Evolutionary conservation across 1,140 invertebrate genomes (phyloP), one percentile per base, ranked within the genome.

Genomic region (Euura lappo): DNA sequence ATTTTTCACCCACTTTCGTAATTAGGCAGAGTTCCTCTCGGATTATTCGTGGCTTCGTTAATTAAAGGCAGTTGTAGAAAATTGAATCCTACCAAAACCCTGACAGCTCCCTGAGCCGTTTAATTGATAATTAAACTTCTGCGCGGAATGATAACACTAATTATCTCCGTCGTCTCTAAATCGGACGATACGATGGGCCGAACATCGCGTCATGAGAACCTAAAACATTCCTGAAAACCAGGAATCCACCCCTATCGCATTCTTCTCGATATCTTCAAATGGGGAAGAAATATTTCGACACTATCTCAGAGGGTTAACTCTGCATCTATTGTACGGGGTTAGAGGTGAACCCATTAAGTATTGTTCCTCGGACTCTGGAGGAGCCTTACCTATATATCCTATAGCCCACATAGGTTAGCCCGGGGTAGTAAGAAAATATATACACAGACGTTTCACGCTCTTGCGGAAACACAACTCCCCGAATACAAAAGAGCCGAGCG

Each of bases 271-370:
- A 28, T 28, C 28, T 28, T 28, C 28, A 28, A 28, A 28, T 0
- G 28, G 28, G 28, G 28, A 28, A 28, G 28, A 28, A 60, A 60
- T 28, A 28, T 28, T 28, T 28, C 28, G 51, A 60, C 51, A 60
- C 51, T 60, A 60, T 60, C 51, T 60, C 51, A 60, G 10, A 60
- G 51, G 51, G 51, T 60, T 60, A 60, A 60, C 51, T 60, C 51
- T 2, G 3, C 51, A n/a, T 60, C 51, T 60, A 5, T 60, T 60
- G 51, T 60, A 60, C 51, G 6, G 51, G 51, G 51, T 8, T n/a
- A 60, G 51, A n/a, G 51, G 10, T n/a, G 51, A n/a, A n/a, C 51
- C 28, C 5, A 60, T 60, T 60, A 60, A 60, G 51, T 60, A 60
- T 60, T 60, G 51, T 60, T 60, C 51, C 51, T 60, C 8, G 28